Conservation (phyloP, 64 coral and sea anemone species). For the Acropora yongei region DNA sequence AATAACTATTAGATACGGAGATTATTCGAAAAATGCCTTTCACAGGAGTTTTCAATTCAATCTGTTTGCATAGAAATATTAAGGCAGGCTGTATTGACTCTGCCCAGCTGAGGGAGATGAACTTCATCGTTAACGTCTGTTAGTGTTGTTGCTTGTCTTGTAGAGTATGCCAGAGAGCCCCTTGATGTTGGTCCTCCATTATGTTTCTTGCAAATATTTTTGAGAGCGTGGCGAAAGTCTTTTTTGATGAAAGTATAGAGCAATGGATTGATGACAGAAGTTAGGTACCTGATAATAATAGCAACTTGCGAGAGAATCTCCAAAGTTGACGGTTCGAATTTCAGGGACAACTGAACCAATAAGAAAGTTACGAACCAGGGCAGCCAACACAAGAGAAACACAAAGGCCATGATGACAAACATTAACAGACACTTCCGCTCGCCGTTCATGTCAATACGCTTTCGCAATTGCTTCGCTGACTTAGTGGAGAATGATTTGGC, state of each 20-base stretch:
- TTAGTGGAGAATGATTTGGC: neutral
- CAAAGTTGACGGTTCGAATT: neutral
- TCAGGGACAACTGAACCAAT: neutral
- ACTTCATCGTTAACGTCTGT: too few species aligned
- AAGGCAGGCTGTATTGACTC: too few species aligned
- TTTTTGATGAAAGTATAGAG: conserved; percentile 70
- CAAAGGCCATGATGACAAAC: conserved; percentile 17
- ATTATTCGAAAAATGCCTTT: too few species aligned
- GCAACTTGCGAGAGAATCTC: neutral
- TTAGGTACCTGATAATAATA: conserved; percentile 14
- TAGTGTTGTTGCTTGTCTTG: too few species aligned
- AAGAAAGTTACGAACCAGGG: conserved; percentile 22
- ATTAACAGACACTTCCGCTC: neutral
- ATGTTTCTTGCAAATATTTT: neutral
- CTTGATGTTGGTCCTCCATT: too few species aligned
- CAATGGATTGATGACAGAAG: conserved; percentile 62
- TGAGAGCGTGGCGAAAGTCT: conserved; percentile 43
- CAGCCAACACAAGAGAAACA: conserved; percentile 20
- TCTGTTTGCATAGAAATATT: too few species aligned
- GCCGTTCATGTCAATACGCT: neutral
- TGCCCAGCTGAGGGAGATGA: too few species aligned
- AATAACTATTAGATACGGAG: too few species aligned
- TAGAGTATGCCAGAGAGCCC: too few species aligned
- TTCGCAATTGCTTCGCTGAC: neutral
- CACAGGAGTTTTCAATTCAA: too few species aligned